These are phyloP conservation scores for Chinchilla lanigera DNA, from an alignment of 2,113 vertebrate genomes.

Conservation along the genomic window DNA sequence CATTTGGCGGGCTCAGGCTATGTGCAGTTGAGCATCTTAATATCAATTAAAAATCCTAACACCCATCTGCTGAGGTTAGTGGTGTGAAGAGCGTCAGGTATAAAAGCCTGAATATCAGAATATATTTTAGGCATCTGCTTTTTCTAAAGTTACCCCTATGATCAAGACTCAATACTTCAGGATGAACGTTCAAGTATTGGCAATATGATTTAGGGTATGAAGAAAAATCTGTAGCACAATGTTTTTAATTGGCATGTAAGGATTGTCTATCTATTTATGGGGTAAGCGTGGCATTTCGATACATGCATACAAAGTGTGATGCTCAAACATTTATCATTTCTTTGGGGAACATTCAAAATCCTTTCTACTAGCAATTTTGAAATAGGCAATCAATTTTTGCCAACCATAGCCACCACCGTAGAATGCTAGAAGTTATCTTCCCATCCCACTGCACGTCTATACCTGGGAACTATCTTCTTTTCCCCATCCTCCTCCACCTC, in stretches of 20 bases:
- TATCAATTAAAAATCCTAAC: neutral
- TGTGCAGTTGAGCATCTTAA: neutral
- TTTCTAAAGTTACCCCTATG: constrained; percentile 25
- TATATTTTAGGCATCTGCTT: constrained; percentile 32
- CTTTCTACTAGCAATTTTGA: neutral
- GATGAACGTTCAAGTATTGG: constrained; percentile 56
- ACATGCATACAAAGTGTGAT: neutral
- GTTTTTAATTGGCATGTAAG: neutral
- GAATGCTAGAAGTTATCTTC: neutral
- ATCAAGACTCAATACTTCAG: constrained; percentile 71
- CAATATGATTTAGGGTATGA: neutral
- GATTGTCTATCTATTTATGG: neutral
- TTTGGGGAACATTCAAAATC: neutral
- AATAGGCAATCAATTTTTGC: neutral
- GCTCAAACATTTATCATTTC: neutral
- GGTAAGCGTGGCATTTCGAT: neutral
- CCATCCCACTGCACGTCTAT: neutral
- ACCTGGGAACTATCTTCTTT: too few species aligned
- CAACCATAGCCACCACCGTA: neutral
- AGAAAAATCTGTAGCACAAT: neutral
- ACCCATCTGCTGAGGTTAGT: neutral
- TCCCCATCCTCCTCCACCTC: neutral
- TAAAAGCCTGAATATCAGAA: neutral
- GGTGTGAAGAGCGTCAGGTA: neutral
- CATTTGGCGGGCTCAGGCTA: neutral